A percentile compares a stretch with the other conserved stretches of the same genome.
These are phyloP conservation scores for Thunnus maccoyii DNA, from an alignment of 2,113 vertebrate species.

Conservation along the genomic window DNA sequence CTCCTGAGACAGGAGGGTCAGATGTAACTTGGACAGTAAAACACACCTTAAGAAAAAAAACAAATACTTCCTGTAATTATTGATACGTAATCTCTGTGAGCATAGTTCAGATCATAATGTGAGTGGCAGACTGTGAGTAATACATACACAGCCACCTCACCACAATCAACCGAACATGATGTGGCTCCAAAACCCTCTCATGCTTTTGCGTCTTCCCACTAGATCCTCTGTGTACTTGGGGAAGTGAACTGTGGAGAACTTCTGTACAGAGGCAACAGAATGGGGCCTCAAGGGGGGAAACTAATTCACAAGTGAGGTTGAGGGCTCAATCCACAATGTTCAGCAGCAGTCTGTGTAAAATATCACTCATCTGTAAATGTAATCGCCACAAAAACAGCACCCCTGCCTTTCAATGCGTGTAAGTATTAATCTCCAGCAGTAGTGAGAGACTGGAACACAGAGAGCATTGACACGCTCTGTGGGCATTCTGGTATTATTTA, in stretches of 20 bases:
- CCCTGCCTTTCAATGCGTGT: slow-evolving; percentile 28
- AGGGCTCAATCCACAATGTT: slow-evolving; percentile 40
- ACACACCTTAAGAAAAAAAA: neutral
- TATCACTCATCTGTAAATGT: slow-evolving; percentile 60
- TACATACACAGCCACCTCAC: slow-evolving; percentile 33
- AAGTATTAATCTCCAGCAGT: slow-evolving; percentile 26
- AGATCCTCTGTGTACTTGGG: slow-evolving; percentile 30
- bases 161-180: slow-evolving; percentile 36
- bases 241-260: slow-evolving; percentile 66
- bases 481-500: slow-evolving; percentile 65
- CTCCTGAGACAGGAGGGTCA: too few species aligned
- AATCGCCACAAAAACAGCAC: slow-evolving; percentile 40
- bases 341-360: slow-evolving; percentile 54
- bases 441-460: slow-evolving; percentile 35
- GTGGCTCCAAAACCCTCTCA: slow-evolving; percentile 53
- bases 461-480: slow-evolving; percentile 52
- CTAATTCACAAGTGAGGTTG: slow-evolving; percentile 59
- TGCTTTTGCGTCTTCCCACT: slow-evolving; percentile 30
- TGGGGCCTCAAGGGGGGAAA: slow-evolving; percentile 66
- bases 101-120: slow-evolving; percentile 7
- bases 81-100: slow-evolving; percentile 22
- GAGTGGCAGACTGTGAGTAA: slow-evolving; percentile 18
- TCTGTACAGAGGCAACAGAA: slow-evolving; percentile 56
- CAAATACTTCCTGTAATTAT: neutral
- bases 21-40: too few species aligned